Evolutionary conservation across 2,113 vertebrate genomes (phyloP).

Genomic region (Electrona antarctica): DNA sequence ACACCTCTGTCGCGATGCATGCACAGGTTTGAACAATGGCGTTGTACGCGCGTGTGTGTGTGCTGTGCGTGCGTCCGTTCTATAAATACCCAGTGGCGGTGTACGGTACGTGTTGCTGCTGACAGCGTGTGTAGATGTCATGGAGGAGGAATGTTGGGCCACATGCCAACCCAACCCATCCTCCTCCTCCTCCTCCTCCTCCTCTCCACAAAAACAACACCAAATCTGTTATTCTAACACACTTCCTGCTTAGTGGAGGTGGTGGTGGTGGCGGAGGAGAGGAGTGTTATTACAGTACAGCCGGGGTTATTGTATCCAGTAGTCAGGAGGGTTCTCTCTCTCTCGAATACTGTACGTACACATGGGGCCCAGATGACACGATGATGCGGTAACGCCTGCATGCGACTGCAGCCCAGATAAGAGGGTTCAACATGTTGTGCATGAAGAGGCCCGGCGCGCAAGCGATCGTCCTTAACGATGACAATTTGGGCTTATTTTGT

Average conservation of each 20-base stretch:
- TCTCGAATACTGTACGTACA: slow-evolving; percentile 36
- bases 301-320: slow-evolving; percentile 55
- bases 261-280: slow-evolving; percentile 9
- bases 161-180: slow-evolving; percentile 63
- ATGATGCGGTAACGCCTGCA: slow-evolving; percentile 5
- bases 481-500: too few relatives aligned
- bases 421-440: slow-evolving; percentile 18
- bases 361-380: slow-evolving; percentile 63
- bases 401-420: slow-evolving; percentile 10
- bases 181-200: slow-evolving; percentile 33
- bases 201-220: slow-evolving; percentile 66
- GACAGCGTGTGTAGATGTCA: slow-evolving; percentile 68
- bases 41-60: not conserved
- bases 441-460: too few relatives aligned
- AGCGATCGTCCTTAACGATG: too few relatives aligned
- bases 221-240: slow-evolving; percentile 75
- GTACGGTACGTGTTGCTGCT: slow-evolving; percentile 28
- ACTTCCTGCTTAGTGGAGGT: slow-evolving; percentile 41
- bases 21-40: not conserved
- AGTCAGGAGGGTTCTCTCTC: slow-evolving; percentile 39
- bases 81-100: slow-evolving; percentile 67
- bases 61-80: slow-evolving; percentile 26
- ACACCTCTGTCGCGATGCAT: not conserved
- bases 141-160: slow-evolving; percentile 74
- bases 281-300: slow-evolving; percentile 61